Evolutionary conservation across 2,113 vertebrate species (phyloP).

Genomic region (Neolamprologus longior): DNA sequence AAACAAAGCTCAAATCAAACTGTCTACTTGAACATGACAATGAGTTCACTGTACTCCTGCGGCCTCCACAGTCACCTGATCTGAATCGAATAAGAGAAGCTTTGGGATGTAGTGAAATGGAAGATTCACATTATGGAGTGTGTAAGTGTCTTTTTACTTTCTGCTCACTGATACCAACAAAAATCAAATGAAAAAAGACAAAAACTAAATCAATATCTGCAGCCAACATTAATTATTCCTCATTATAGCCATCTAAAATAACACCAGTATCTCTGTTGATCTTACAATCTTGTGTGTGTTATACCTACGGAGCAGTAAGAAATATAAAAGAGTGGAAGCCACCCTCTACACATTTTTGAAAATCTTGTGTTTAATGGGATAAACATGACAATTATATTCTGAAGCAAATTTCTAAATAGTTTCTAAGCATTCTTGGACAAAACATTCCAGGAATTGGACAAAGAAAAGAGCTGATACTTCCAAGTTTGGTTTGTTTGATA

Average conservation of each 20-base stretch:
- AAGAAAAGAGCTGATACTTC: neutral
- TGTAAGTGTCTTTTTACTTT: neutral
- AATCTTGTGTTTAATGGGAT: neutral
- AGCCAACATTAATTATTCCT: neutral
- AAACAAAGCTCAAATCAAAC: neutral
- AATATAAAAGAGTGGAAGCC: neutral
- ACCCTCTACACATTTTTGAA: neutral
- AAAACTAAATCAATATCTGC: neutral
- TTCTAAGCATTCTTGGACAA: neutral
- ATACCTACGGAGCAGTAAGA: neutral
- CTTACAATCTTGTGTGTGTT: neutral
- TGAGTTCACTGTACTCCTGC: neutral
- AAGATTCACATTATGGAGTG: neutral
- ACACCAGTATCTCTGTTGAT: neutral
- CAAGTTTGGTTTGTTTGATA: neutral
- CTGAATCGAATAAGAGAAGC: accelerated
- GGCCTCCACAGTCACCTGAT: neutral
- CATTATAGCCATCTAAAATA: neutral
- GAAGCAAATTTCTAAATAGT: neutral
- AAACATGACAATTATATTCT: neutral
- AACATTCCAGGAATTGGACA: neutral
- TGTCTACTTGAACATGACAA: neutral
- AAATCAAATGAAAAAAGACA: neutral
- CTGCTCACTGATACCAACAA: neutral
- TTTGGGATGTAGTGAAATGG: accelerated